Conservation (phyloP, 2,113 vertebrate genomes). For the Macaca mulatta region DNA sequence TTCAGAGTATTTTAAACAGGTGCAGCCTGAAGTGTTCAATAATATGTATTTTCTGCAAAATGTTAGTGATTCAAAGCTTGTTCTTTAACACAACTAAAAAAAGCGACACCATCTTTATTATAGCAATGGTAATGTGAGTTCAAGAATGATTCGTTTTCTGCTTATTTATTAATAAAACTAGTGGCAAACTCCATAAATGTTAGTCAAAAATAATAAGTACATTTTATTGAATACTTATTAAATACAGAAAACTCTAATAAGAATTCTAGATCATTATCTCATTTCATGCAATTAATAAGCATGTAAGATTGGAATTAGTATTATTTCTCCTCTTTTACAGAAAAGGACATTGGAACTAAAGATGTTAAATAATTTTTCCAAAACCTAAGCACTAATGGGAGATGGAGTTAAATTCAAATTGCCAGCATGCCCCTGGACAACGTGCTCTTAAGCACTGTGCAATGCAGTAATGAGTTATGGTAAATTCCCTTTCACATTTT, state of each 20-base stretch:
- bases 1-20: conserved; percentile 66
- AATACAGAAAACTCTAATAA: neutral
- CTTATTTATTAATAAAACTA: neutral
- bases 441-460: neutral
- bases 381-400: neutral
- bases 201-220: neutral
- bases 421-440: neutral
- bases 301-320: neutral
- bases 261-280: neutral
- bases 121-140: neutral
- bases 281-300: neutral
- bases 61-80: conserved; percentile 55
- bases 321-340: neutral
- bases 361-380: neutral
- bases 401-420: neutral
- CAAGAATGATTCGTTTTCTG: neutral
- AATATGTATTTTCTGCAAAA: conserved; percentile 62
- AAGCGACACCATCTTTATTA: neutral
- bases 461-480: too few relatives aligned
- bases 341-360: neutral
- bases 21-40: conserved; percentile 57
- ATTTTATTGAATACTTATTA: neutral
- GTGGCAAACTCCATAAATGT: neutral
- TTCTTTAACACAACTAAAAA: conserved; percentile 15
- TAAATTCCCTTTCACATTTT: neutral